Evolutionary conservation across 2,888 invertebrate species (phyloP), one percentile per base, ranked within the genome.

Genomic region (Cheilosia grossa): DNA sequence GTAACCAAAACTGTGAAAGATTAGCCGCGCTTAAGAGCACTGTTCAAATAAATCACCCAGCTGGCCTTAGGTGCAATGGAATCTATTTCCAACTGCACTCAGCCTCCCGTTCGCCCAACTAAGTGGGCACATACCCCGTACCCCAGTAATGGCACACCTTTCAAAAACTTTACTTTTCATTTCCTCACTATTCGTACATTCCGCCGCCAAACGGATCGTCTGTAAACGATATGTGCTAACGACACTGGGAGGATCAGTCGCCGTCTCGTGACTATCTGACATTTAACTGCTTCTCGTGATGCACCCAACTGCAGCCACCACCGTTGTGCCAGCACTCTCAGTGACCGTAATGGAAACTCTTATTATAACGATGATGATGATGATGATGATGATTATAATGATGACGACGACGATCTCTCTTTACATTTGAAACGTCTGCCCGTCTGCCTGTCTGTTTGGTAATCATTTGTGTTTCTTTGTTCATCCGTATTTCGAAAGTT

Each of bases 241-340:
- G 37, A 37, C 13, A 37, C 37, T 37, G 37, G 13, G 37, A 37
- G 37, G 37, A 37, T 37, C 37, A 37, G 37, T 13, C 37, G 9
- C 56, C 44, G 37, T 73, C 63, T 73, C 63, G 54, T 73, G 54
- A 73, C 9, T 47, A 2, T 61, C 44, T 63, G 44, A 30, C 63
- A 63, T 73, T 73, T 63, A 47, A 37, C 37, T 37, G 37, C 17
- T 44, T 54, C 17, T 44, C 19, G 13, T 21, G 53, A 13, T 37
- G 37, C 73, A 63, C 24, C 63, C 73, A 64, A 63, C 61, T 47
- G 54, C n/a, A 54, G 30, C 73, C 53, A 73, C 54, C 63, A 40
- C 24, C 72, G 30, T 44, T 3, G 10, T 1, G 3, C 10, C 10
- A 13, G 37, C 37, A 13, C 37, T 37, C 10, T 37, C 37, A 37